phyloP scores from a whole-genome alignment of 1,140 invertebrate genomes.

The Euura saliciscinereae region DNA sequence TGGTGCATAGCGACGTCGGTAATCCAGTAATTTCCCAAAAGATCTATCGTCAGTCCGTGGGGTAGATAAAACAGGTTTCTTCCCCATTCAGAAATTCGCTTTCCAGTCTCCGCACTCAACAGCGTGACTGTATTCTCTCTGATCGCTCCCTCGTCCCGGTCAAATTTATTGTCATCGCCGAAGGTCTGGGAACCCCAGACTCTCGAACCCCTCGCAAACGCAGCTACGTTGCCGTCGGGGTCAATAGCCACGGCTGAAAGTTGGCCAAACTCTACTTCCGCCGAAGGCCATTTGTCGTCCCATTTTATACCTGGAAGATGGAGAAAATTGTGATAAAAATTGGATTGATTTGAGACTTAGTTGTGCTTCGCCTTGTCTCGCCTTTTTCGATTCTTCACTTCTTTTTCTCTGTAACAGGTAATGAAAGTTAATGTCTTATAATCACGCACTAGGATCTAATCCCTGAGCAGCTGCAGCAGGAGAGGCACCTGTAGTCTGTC shows the following conservation, averaged over 20 bases:
- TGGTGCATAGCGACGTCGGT: slow-evolving; percentile 95
- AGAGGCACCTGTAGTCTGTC: not conserved
- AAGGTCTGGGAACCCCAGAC: slow-evolving; percentile 77
- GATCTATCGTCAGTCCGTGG: slow-evolving; percentile 90
- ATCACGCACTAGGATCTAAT: not conserved
- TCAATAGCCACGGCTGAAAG: slow-evolving; percentile 82
- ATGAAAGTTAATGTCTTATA: not conserved
- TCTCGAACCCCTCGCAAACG: slow-evolving; percentile 83
- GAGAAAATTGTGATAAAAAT: not conserved
- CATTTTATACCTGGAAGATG: slow-evolving; percentile 47
- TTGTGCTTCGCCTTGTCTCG: not conserved
- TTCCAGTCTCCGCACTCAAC: slow-evolving; percentile 73
- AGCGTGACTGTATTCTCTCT: slow-evolving; percentile 74
- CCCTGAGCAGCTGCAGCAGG: not conserved
- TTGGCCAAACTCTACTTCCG: slow-evolving; percentile 70
- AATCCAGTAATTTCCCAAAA: slow-evolving; percentile 82
- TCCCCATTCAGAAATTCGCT: slow-evolving; percentile 79
- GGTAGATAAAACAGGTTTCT: slow-evolving; percentile 89
- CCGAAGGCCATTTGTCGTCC: slow-evolving; percentile 61
- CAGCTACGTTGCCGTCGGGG: slow-evolving; percentile 72
- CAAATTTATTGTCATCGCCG: slow-evolving; percentile 65
- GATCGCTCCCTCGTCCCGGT: slow-evolving; percentile 72
- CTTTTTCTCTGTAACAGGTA: too few relatives aligned
- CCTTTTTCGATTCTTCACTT: too few relatives aligned
- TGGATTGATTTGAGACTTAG: not conserved